Percentiles rank a stretch among this genome's conserved stretches.
phyloP scores from a whole-genome alignment of 92 coral and sea anemone genomes.

The Zoanthus solanderi region DNA sequence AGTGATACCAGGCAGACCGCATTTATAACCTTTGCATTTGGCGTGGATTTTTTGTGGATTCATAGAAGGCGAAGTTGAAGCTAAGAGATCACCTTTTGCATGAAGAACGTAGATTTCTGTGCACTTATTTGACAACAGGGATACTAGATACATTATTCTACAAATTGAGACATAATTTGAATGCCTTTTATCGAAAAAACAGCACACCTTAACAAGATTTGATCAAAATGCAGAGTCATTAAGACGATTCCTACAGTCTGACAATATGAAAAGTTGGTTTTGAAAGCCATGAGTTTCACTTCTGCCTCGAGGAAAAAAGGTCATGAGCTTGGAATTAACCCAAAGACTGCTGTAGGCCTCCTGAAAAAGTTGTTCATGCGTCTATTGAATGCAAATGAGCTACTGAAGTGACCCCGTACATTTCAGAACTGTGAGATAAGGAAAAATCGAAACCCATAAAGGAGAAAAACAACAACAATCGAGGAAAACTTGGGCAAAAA shows the following conservation, averaged over 20 bases:
- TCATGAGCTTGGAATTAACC: constrained; percentile 61
- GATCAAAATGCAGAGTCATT: constrained; percentile 54
- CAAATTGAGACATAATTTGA: constrained; percentile 47
- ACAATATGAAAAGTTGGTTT: constrained; percentile 56
- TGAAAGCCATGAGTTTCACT: constrained; percentile 56
- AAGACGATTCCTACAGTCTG: constrained; percentile 51
- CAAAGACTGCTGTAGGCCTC: constrained; percentile 44
- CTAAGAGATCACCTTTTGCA: constrained; percentile 69
- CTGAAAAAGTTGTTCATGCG: constrained; percentile 49
- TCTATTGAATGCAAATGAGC: constrained; percentile 62
- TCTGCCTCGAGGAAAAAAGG: constrained; percentile 36
- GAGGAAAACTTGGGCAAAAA: constrained; percentile 35
- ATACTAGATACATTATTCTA: constrained; percentile 67
- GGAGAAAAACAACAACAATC: constrained; percentile 45
- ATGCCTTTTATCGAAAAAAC: too few relatives aligned
- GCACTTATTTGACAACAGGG: constrained; percentile 54
- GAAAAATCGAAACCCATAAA: constrained; percentile 42
- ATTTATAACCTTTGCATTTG: too few relatives aligned
- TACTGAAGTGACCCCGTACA: constrained; percentile 53
- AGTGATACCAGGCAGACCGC: too few relatives aligned
- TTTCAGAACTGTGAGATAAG: constrained; percentile 37
- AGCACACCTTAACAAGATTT: constrained; percentile 54
- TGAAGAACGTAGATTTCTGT: constrained; percentile 59
- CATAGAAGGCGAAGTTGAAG: constrained; percentile 60
- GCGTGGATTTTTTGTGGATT: constrained; percentile 59